A percentile compares a stretch with the other conserved stretches of the same genome.
Evolutionary conservation across 2,888 invertebrate species (phyloP).

Genomic region (Metellina segmentata): DNA sequence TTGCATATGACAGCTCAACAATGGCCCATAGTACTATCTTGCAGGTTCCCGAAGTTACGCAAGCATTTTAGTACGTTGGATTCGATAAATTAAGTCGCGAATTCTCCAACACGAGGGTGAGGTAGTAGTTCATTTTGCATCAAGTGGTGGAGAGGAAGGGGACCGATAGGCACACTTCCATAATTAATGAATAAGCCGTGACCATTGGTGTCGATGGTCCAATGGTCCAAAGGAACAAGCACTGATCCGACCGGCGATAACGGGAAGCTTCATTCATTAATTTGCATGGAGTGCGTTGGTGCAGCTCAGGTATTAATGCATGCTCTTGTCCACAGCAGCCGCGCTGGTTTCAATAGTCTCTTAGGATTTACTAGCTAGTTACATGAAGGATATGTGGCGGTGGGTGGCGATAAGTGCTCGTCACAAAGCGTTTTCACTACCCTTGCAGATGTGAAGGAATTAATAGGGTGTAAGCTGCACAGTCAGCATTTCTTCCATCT

Average conservation of each 20-base stretch:
- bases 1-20: constrained; percentile 56
- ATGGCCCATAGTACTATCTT: constrained; percentile 29
- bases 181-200: constrained; percentile 51
- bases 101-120: constrained; percentile 11
- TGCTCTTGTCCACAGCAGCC: constrained; percentile 21
- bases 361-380: no score
- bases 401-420: no score
- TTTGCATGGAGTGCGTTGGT: constrained; percentile 35
- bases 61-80: background rate
- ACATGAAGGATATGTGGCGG: no score
- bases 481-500: no score
- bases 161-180: constrained; percentile 14
- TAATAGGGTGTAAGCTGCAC: no score
- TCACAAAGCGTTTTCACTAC: no score
- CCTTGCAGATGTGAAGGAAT: no score
- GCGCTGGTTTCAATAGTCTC: background rate
- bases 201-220: constrained; percentile 41
- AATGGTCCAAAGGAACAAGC: background rate
- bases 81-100: constrained; percentile 52
- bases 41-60: background rate
- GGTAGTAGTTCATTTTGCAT: constrained; percentile 7
- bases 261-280: constrained; percentile 53
- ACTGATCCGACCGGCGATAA: constrained; percentile 24
- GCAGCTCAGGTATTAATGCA: constrained; percentile 51
- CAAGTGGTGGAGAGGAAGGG: background rate